Percentiles rank a stretch among this genome's conserved stretches.
These are phyloP conservation scores for Chrysaora quinquecirrha DNA, from an alignment of 30 jellyfish, hydroid and myxozoan genomes.

Conservation along the genomic window DNA sequence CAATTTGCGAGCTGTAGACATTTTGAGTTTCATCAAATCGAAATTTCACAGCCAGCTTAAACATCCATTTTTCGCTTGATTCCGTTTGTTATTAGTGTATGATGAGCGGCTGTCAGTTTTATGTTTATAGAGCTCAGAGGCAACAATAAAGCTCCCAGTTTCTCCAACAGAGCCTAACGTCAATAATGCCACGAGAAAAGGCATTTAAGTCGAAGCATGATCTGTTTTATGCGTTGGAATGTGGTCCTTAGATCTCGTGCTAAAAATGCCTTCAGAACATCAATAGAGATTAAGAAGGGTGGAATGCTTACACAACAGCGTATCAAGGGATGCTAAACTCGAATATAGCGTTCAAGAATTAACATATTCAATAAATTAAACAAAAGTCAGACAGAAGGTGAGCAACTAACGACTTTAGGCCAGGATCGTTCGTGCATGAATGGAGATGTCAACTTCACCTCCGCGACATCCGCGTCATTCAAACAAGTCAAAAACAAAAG, in stretches of 20 bases:
- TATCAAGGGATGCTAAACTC: background rate
- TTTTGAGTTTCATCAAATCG: background rate
- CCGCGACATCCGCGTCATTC: background rate
- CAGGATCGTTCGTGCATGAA: background rate
- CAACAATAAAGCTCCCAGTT: slow-evolving; percentile 14
- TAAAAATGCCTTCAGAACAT: background rate
- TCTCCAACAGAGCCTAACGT: slow-evolving; percentile 17
- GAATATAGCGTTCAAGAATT: background rate
- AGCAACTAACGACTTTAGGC: background rate
- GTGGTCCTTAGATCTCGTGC: slow-evolving; percentile 27
- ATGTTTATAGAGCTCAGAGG: background rate
- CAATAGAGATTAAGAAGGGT: background rate
- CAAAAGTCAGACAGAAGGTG: background rate
- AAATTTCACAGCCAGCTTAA: background rate
- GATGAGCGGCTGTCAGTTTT: slow-evolving; percentile 1
- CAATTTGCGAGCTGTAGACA: slow-evolving; percentile 46
- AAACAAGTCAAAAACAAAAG: background rate
- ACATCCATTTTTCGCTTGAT: background rate
- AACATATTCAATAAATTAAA: background rate
- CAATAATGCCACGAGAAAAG: slow-evolving; percentile 11
- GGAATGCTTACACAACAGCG: background rate
- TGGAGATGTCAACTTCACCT: background rate
- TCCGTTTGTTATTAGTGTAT: background rate
- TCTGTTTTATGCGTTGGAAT: slow-evolving; percentile 29
- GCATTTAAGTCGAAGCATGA: background rate